Evolutionary conservation across 2,888 invertebrate species (phyloP).

Genomic region (Brenthis daphne): DNA sequence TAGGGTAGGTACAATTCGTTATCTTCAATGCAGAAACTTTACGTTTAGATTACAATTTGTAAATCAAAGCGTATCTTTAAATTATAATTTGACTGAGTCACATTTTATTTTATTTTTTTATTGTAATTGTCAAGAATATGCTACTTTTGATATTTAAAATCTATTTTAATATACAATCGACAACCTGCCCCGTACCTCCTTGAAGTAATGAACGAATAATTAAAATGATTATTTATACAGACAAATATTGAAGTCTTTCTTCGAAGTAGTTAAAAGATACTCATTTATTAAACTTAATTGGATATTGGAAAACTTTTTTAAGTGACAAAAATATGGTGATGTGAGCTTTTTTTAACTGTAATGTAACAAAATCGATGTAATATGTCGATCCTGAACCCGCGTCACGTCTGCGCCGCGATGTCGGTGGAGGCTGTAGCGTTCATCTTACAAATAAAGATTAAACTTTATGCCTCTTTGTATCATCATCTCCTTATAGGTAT

Average conservation of each 20-base stretch:
- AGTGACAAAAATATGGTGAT: background rate
- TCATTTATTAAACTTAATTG: background rate
- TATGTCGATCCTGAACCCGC: background rate
- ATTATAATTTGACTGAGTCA: too few relatives aligned
- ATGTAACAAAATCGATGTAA: background rate
- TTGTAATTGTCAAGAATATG: too few relatives aligned
- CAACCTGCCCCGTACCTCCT: too few relatives aligned
- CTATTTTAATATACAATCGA: too few relatives aligned
- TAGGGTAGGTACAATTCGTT: too few relatives aligned
- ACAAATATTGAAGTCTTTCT: background rate
- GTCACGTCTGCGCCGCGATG: conserved; percentile 7
- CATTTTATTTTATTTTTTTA: too few relatives aligned
- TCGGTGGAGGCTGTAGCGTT: background rate
- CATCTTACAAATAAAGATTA: conserved; percentile 6
- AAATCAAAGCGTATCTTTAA: too few relatives aligned
- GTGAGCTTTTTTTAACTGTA: background rate
- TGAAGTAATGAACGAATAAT: background rate
- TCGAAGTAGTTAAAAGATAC: background rate
- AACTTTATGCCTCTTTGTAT: conserved; percentile 4
- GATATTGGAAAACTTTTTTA: background rate
- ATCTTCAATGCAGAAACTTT: too few relatives aligned
- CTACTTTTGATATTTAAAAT: too few relatives aligned
- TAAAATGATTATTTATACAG: background rate
- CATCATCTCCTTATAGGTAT: conserved; percentile 5
- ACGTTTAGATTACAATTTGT: too few relatives aligned